These are phyloP conservation scores for Cyrtonyx montezumae DNA, from an alignment of 2,113 vertebrate species.

Conservation along the genomic window DNA sequence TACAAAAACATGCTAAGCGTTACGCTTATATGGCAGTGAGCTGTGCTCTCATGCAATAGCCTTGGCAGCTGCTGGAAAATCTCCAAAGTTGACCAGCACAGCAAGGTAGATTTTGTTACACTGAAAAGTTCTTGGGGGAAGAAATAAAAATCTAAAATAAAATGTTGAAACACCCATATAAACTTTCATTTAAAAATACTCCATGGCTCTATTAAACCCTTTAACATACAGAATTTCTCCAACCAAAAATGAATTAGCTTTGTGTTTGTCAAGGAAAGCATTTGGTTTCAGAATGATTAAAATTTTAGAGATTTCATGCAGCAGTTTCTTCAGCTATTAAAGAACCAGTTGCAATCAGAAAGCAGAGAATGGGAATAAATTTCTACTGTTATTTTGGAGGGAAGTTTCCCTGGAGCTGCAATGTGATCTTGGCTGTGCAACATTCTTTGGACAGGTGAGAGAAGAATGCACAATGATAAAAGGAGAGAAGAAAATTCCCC, in stretches of 20 bases:
- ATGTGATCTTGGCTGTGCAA: not conserved
- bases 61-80: not conserved
- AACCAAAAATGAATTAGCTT: not conserved
- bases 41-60: not conserved
- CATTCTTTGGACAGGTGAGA: not conserved
- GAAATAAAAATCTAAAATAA: not conserved
- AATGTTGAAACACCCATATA: not conserved
- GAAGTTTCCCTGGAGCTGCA: not conserved
- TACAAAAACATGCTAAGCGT: not conserved
- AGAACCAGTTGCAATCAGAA: not conserved
- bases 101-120: not conserved
- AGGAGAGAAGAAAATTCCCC: not conserved
- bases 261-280: not conserved
- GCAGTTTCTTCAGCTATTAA: not conserved
- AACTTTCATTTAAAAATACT: not conserved
- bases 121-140: not conserved
- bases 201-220: not conserved
- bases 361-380: not conserved
- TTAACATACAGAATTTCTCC: not conserved
- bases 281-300: not conserved
- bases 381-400: not conserved
- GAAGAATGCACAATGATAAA: accelerated
- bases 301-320: not conserved
- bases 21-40: not conserved
- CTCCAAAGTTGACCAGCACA: not conserved